Evolutionary conservation across 2,888 invertebrate species (phyloP).

Genomic region (Calliphora vomitoria): DNA sequence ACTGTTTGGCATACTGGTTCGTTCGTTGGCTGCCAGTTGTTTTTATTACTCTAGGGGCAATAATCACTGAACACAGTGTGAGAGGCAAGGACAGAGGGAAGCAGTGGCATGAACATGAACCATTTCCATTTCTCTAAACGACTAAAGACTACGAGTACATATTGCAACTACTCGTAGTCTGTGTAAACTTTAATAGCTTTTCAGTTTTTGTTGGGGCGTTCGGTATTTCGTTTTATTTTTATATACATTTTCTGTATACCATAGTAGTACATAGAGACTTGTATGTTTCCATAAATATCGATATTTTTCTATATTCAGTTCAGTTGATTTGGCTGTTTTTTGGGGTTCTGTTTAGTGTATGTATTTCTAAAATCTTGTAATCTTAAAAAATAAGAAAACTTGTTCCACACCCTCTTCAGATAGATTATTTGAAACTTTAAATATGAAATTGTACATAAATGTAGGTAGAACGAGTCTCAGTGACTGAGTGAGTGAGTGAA

Average conservation of each 20-base stretch:
- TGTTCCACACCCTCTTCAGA: slow-evolving; percentile 66
- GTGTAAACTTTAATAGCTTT: slow-evolving; percentile 49
- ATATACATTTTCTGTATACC: slow-evolving; percentile 50
- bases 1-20: background rate
- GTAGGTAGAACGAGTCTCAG: slow-evolving; percentile 52
- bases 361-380: slow-evolving; percentile 47
- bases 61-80: slow-evolving; percentile 48
- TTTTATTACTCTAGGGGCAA: slow-evolving; percentile 71
- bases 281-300: slow-evolving; percentile 32
- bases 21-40: slow-evolving; percentile 35
- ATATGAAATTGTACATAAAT: background rate
- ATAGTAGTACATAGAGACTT: slow-evolving; percentile 22
- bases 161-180: slow-evolving; percentile 43
- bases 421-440: slow-evolving; percentile 17
- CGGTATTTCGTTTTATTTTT: slow-evolving; percentile 60
- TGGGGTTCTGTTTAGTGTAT: slow-evolving; percentile 29
- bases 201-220: slow-evolving; percentile 70
- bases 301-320: slow-evolving; percentile 30
- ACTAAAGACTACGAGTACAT: slow-evolving; percentile 19
- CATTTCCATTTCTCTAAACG: slow-evolving; percentile 55
- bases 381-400: slow-evolving; percentile 32
- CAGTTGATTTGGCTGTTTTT: slow-evolving; percentile 21
- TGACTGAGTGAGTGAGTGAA: background rate
- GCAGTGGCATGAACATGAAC: slow-evolving; percentile 47
- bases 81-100: slow-evolving; percentile 42